Conservation (phyloP, 2,888 invertebrate genomes). For the Cataglyphis livida region DNA sequence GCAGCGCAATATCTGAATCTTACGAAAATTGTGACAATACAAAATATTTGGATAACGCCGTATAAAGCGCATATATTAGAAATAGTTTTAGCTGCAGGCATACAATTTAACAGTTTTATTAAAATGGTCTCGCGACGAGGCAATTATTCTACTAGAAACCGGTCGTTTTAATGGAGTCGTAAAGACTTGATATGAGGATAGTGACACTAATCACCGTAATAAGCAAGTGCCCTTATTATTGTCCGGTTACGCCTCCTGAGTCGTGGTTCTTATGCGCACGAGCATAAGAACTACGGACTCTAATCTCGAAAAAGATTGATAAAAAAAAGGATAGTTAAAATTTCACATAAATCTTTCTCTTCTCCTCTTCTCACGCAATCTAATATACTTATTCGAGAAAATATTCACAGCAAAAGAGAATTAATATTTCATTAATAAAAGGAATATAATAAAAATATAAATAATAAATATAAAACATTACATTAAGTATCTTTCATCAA, state of each 20-base stretch:
- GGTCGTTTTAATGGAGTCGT: slow-evolving; percentile 55
- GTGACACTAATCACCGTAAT: slow-evolving; percentile 55
- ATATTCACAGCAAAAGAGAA: neutral
- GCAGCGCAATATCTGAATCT: neutral
- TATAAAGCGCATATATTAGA: neutral
- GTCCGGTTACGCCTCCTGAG: slow-evolving; percentile 39
- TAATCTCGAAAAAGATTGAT: slow-evolving; percentile 11
- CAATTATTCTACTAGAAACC: slow-evolving; percentile 38
- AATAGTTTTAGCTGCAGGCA: neutral
- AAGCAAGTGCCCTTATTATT: slow-evolving; percentile 51
- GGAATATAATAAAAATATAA: neutral
- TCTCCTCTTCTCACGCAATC: neutral
- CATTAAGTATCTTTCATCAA: neutral
- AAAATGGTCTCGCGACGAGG: neutral
- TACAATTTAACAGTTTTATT: neutral
- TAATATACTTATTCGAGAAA: neutral
- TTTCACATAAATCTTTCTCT: slow-evolving; percentile 7
- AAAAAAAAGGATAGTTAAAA: neutral
- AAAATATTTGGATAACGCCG: neutral
- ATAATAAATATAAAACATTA: neutral
- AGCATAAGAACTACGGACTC: slow-evolving; percentile 11
- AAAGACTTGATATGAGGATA: slow-evolving; percentile 51
- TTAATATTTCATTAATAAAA: neutral
- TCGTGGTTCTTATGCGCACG: slow-evolving; percentile 11
- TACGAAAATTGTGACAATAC: neutral